phyloP scores from a whole-genome alignment of 2,888 invertebrate genomes.

The Ditylenchus weischeri region DNA sequence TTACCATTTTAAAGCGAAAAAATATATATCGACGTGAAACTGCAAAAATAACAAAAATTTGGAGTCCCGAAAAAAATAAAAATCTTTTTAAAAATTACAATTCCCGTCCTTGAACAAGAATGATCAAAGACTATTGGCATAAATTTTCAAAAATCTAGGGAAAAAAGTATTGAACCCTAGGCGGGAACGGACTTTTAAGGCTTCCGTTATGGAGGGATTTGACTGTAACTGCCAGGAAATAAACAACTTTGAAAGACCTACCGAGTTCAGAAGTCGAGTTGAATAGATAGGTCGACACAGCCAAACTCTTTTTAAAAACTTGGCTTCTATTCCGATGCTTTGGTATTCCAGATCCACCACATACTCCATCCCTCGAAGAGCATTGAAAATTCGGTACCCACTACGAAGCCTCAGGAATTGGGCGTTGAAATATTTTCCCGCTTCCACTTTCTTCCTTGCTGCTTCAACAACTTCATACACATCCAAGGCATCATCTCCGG shows the following conservation, averaged over 20 bases:
- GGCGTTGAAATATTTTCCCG: neutral
- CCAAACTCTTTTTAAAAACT: slow-evolving; percentile 66
- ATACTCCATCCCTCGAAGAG: slow-evolving; percentile 80
- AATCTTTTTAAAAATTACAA: too few species aligned
- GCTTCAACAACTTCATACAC: slow-evolving; percentile 67
- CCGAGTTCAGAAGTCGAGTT: slow-evolving; percentile 74
- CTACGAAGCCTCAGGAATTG: slow-evolving; percentile 40
- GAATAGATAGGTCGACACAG: slow-evolving; percentile 79
- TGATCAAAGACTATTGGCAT: too few species aligned
- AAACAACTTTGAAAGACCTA: slow-evolving; percentile 19
- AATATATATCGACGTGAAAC: too few species aligned
- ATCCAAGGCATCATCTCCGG: slow-evolving; percentile 63
- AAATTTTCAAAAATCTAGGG: too few species aligned
- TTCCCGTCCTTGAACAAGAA: too few species aligned
- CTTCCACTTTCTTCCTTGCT: slow-evolving; percentile 13
- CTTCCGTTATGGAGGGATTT: too few species aligned
- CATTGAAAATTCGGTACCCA: slow-evolving; percentile 58
- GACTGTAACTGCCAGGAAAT: too few species aligned
- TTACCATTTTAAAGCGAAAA: too few species aligned
- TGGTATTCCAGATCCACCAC: slow-evolving; percentile 67
- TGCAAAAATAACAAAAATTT: too few species aligned
- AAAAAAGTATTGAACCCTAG: too few species aligned
- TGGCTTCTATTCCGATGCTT: slow-evolving; percentile 2
- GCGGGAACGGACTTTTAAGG: too few species aligned
- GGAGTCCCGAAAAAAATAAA: too few species aligned